Percentiles rank a stretch among this genome's conserved stretches.
Conservation (phyloP, 2,113 vertebrate genomes). For the Psammodynastes pulverulentus region DNA sequence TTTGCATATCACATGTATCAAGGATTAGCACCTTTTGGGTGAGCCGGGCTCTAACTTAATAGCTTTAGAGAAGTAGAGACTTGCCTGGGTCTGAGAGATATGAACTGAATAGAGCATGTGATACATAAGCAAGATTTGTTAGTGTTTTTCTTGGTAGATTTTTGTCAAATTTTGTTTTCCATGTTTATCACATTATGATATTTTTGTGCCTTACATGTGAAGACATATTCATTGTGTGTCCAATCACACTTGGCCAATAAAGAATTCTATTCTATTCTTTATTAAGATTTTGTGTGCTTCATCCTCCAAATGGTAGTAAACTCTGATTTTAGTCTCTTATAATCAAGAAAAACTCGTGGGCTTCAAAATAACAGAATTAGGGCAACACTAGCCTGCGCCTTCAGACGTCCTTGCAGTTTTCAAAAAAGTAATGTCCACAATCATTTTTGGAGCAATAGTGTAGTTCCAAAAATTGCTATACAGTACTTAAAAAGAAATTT, state of each 20-base stretch:
- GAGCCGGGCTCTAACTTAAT: not conserved
- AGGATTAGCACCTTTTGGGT: not conserved
- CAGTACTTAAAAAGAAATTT: not conserved
- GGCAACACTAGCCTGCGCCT: not conserved
- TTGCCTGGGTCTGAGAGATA: not conserved
- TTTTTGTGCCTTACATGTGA: not conserved
- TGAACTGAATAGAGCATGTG: not conserved
- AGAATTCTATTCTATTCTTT: no score
- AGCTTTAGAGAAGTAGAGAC: not conserved
- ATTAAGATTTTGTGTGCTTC: not conserved
- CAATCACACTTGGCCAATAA: no score
- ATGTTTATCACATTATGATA: not conserved
- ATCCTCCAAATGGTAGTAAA: not conserved
- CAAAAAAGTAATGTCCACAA: not conserved
- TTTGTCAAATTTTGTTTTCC: not conserved
- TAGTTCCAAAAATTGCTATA: not conserved
- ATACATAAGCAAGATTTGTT: not conserved
- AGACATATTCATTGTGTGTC: no score
- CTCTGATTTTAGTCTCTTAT: not conserved
- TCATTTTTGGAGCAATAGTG: not conserved
- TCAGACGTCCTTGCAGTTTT: not conserved
- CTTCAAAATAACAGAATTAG: not conserved
- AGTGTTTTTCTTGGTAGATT: not conserved
- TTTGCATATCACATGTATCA: not conserved
- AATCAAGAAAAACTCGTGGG: not conserved